Percentiles rank a stretch among this genome's conserved stretches.
Evolutionary conservation across 2,888 invertebrate genomes (phyloP).

Genomic region (Heliconius hortense): DNA sequence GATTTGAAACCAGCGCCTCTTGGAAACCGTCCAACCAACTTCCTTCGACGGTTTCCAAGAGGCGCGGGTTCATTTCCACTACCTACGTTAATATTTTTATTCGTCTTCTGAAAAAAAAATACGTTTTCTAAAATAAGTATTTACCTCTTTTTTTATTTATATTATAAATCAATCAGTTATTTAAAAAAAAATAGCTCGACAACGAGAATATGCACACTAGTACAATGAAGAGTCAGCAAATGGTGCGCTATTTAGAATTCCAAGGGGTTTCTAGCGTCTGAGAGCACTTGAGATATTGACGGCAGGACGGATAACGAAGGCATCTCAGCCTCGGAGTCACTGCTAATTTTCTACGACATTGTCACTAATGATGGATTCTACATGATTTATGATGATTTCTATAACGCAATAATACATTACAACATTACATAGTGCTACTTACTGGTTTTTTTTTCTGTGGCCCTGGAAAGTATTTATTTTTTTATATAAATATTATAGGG

Average conservation of each 20-base stretch:
- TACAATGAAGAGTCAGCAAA: conserved; percentile 26
- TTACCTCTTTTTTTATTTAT: background rate
- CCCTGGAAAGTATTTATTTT: background rate
- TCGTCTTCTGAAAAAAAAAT: too few species aligned
- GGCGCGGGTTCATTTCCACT: too few species aligned
- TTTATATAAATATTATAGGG: too few species aligned
- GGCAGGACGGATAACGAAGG: conserved; percentile 25
- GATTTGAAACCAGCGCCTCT: too few species aligned
- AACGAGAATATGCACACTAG: conserved; percentile 15
- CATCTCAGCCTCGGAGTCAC: conserved; percentile 1
- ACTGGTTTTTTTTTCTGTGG: background rate
- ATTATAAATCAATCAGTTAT: background rate
- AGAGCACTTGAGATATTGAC: conserved; percentile 25
- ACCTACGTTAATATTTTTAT: too few species aligned
- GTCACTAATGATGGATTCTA: background rate
- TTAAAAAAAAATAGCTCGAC: conserved; percentile 8
- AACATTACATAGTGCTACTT: background rate
- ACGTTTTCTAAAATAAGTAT: too few species aligned
- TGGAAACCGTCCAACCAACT: too few species aligned
- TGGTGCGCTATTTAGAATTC: conserved; percentile 24
- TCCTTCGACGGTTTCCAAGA: too few species aligned
- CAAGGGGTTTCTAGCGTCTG: conserved; percentile 20
- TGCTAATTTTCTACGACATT: conserved; percentile 20
- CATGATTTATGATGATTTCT: too few species aligned
- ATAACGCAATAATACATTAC: background rate